Percentiles rank a stretch among this genome's conserved stretches.
phyloP scores from a whole-genome alignment of 2,888 invertebrate species.

The Lissonota sp. region DNA sequence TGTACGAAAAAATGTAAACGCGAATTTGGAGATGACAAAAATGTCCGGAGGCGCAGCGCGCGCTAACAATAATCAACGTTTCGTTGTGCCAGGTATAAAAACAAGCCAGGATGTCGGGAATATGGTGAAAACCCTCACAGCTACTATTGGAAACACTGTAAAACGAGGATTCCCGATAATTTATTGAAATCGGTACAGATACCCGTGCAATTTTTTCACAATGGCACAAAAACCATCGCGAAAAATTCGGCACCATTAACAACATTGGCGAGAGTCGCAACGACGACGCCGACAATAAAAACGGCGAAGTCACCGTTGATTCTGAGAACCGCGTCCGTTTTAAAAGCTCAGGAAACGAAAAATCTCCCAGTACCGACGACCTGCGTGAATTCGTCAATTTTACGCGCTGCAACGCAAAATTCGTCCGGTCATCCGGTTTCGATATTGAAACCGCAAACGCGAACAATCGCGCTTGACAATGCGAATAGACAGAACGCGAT shows the following conservation, averaged over 20 bases:
- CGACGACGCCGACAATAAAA: too few species aligned
- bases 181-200: too few species aligned
- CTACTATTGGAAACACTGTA: slow-evolving; percentile 59
- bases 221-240: too few species aligned
- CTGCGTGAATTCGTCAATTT: slow-evolving; percentile 63
- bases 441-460: slow-evolving; percentile 77
- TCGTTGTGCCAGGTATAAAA: slow-evolving; percentile 74
- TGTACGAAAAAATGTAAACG: slow-evolving; percentile 42
- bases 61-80: slow-evolving; percentile 72
- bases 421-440: slow-evolving; percentile 74
- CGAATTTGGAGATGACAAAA: too few species aligned
- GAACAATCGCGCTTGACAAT: slow-evolving; percentile 67
- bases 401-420: slow-evolving; percentile 69
- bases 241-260: too few species aligned
- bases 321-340: slow-evolving; percentile 72
- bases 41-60: slow-evolving; percentile 16
- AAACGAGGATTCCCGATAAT: slow-evolving; percentile 42
- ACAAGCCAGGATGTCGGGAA: slow-evolving; percentile 58
- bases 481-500: slow-evolving; percentile 66
- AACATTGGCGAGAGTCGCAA: too few species aligned
- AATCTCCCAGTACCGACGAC: slow-evolving; percentile 41
- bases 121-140: slow-evolving; percentile 61
- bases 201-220: too few species aligned
- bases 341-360: slow-evolving; percentile 74
- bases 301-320: slow-evolving; percentile 71